These are phyloP conservation scores for Amphipyra tragopoginis DNA, from an alignment of 2,888 invertebrate genomes.

Conservation along the genomic window DNA sequence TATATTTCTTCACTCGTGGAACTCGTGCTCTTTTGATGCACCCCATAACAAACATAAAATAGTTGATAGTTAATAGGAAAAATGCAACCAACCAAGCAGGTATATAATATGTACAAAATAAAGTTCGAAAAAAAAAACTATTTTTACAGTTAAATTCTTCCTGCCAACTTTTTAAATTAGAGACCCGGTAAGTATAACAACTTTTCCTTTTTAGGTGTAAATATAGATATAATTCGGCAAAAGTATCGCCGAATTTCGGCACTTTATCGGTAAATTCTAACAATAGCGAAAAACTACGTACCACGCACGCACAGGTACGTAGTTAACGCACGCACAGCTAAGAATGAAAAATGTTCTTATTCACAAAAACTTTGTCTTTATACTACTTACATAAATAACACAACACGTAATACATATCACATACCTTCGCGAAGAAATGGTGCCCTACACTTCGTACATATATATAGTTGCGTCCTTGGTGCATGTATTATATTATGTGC, in stretches of 20 bases:
- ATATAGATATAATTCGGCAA: conserved; percentile 2
- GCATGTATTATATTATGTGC: conserved; percentile 58
- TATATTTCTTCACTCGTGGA: no score
- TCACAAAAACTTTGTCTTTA: conserved; percentile 67
- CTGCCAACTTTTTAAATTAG: no score
- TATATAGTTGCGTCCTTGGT: conserved; percentile 41
- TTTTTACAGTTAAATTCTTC: no score
- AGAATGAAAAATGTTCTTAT: conserved; percentile 68
- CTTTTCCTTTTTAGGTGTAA: conserved; percentile 2
- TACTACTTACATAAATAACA: conserved; percentile 59
- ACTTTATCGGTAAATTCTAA: conserved; percentile 58
- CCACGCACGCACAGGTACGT: conserved; percentile 69
- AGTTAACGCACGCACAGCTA: conserved; percentile 65
- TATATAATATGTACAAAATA: no score
- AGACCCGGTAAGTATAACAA: neutral
- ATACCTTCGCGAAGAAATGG: conserved; percentile 28
- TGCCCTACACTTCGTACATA: conserved; percentile 24
- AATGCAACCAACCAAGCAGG: no score
- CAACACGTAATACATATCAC: conserved; percentile 49
- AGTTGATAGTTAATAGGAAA: no score
- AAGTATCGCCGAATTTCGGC: conserved; percentile 37
- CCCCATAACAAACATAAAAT: no score
- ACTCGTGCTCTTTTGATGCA: no score
- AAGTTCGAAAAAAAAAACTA: no score
- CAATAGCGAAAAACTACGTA: conserved; percentile 65